phyloP scores from a whole-genome alignment of 1,140 invertebrate species.

The Euwallacea fornicatus region DNA sequence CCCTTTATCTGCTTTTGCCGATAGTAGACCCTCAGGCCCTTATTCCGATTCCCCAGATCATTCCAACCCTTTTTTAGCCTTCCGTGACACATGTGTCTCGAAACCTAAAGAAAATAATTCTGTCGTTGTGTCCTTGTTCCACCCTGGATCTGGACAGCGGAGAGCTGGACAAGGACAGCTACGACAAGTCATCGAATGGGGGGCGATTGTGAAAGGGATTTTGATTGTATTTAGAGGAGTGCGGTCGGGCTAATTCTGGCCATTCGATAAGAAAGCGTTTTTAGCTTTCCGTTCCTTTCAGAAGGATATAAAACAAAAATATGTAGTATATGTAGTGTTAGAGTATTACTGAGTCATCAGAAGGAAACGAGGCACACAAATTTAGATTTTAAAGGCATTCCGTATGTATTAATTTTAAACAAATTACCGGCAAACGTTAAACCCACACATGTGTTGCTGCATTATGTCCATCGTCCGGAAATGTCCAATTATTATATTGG shows the following conservation, averaged over 20 bases:
- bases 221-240: neutral
- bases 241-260: neutral
- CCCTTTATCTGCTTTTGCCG: slow-evolving; percentile 34
- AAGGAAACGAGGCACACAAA: slow-evolving; percentile 18
- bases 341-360: neutral
- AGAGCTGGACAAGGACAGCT: slow-evolving; percentile 2
- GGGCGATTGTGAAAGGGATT: neutral
- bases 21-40: slow-evolving; percentile 34
- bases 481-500: slow-evolving; percentile 40
- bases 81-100: slow-evolving; percentile 35
- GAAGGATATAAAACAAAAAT: too few species aligned
- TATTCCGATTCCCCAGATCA: slow-evolving; percentile 35
- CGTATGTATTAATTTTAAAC: slow-evolving; percentile 37
- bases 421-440: slow-evolving; percentile 33
- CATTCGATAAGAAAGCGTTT: neutral
- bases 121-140: slow-evolving; percentile 1
- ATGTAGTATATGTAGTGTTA: too few species aligned
- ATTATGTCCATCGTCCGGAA: slow-evolving; percentile 39
- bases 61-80: slow-evolving; percentile 37
- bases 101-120: slow-evolving; percentile 25
- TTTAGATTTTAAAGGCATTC: slow-evolving; percentile 34
- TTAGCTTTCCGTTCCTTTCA: too few species aligned
- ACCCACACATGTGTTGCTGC: slow-evolving; percentile 33
- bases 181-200: neutral
- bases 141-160: neutral